phyloP scores from a whole-genome alignment of 2,888 invertebrate species.

The Pseudanteris insignis region DNA sequence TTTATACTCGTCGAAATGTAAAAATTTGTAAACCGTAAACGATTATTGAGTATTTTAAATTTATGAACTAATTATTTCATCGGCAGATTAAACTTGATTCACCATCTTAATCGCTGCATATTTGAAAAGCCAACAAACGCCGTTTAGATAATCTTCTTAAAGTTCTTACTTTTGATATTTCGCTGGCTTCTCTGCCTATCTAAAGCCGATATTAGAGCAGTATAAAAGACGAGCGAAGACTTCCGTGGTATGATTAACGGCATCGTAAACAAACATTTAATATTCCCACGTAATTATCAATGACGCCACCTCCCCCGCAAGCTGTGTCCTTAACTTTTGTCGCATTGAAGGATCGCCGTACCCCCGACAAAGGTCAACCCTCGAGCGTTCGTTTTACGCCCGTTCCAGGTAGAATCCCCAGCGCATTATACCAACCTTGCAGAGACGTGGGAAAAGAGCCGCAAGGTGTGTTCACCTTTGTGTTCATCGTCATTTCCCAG shows the following conservation, averaged over 20 bases:
- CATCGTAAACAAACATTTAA: conserved; percentile 4
- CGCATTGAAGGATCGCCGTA: conserved; percentile 19
- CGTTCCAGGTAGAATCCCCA: conserved; percentile 46
- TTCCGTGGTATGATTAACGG: conserved; percentile 8
- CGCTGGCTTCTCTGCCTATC: conserved; percentile 48
- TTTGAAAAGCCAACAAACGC: conserved; percentile 50
- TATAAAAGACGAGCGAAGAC: background rate
- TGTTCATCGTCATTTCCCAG: conserved; percentile 33
- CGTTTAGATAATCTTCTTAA: conserved; percentile 53
- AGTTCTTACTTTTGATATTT: conserved; percentile 43
- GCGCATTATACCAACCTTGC: conserved; percentile 28
- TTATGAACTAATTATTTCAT: no score
- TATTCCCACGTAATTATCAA: conserved; percentile 45
- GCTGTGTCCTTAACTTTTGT: conserved; percentile 29
- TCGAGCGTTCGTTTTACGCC: conserved; percentile 42
- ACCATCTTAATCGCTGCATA: conserved; percentile 10
- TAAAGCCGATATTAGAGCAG: conserved; percentile 47
- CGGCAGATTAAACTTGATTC: background rate
- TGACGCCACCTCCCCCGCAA: conserved; percentile 32
- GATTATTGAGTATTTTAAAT: no score
- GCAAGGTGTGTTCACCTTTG: conserved; percentile 44
- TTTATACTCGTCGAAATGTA: no score
- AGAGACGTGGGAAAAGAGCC: conserved; percentile 48
- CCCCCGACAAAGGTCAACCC: conserved; percentile 39
- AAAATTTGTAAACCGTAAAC: no score